Evolutionary conservation across 2,888 invertebrate species (phyloP).

Genomic region (Argyresthia goedartella): DNA sequence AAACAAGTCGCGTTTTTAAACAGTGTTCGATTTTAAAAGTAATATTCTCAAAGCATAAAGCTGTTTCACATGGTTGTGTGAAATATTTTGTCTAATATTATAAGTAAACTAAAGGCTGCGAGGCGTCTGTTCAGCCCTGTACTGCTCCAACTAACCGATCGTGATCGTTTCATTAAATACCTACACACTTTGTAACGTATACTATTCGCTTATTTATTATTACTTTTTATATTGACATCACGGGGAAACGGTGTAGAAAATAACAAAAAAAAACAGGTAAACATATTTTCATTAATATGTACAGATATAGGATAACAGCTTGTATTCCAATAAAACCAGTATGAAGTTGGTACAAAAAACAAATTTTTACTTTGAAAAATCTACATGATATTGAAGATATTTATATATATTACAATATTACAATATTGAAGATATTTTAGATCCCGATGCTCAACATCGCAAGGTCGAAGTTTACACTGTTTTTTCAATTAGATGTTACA

Average conservation of each 20-base stretch:
- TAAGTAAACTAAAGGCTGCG: constrained; percentile 60
- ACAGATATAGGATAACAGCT: too few species aligned
- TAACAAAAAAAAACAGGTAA: too few species aligned
- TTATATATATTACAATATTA: too few species aligned
- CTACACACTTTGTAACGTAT: background rate
- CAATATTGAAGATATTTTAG: too few species aligned
- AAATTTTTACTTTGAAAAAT: too few species aligned
- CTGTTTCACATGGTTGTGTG: constrained; percentile 65
- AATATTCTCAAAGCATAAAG: constrained; percentile 68
- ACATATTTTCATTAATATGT: too few species aligned
- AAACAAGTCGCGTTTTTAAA: constrained; percentile 50
- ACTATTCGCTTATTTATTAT: too few species aligned
- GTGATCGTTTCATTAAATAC: constrained; percentile 28
- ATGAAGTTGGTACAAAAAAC: too few species aligned
- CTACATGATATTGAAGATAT: too few species aligned
- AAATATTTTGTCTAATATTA: constrained; percentile 71
- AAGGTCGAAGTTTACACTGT: constrained; percentile 23
- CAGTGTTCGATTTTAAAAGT: constrained; percentile 61
- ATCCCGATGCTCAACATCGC: constrained; percentile 21
- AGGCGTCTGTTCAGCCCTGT: constrained; percentile 11
- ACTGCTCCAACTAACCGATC: constrained; percentile 11
- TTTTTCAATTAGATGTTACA: constrained; percentile 55
- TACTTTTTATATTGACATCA: too few species aligned
- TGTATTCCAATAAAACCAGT: too few species aligned
- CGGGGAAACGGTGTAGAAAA: too few species aligned